Conservation (phyloP, 1,140 invertebrate genomes). For the Eupristina koningsbergeri region DNA sequence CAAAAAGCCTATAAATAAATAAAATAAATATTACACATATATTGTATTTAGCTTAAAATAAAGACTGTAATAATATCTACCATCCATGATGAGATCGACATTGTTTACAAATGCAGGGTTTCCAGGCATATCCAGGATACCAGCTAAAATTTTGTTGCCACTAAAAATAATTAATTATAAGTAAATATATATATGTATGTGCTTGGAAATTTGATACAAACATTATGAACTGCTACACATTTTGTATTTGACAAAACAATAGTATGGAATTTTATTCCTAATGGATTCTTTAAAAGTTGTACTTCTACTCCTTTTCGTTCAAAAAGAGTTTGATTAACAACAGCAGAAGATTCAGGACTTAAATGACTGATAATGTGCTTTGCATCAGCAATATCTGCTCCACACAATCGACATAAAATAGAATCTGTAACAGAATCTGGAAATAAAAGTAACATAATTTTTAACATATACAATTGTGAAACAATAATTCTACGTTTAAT, state of each 20-base stretch:
- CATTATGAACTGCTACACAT: slow-evolving; percentile 68
- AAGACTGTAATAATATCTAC: slow-evolving; percentile 58
- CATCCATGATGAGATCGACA: slow-evolving; percentile 71
- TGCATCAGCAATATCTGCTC: slow-evolving; percentile 72
- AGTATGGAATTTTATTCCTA: slow-evolving; percentile 72
- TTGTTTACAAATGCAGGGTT: slow-evolving; percentile 67
- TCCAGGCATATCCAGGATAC: slow-evolving; percentile 73
- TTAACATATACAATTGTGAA: not conserved
- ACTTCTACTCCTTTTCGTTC: slow-evolving; percentile 70
- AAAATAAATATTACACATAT: slow-evolving; percentile 26
- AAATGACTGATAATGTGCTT: slow-evolving; percentile 70
- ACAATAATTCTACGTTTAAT: not conserved
- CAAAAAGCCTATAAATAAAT: slow-evolving; percentile 63
- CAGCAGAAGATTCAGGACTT: slow-evolving; percentile 69
- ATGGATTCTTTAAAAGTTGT: slow-evolving; percentile 73
- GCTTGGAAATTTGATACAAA: slow-evolving; percentile 33
- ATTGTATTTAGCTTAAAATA: not conserved
- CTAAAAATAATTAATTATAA: slow-evolving; percentile 51
- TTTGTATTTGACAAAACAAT: slow-evolving; percentile 71
- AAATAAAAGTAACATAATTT: not conserved
- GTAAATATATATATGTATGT: not conserved
- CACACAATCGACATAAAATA: slow-evolving; percentile 73
- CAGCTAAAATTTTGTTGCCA: slow-evolving; percentile 63
- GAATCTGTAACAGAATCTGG: slow-evolving; percentile 62
- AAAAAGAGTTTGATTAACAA: slow-evolving; percentile 72